Conservation (phyloP, 2,888 invertebrate species). For the Andricus quercusramuli region DNA sequence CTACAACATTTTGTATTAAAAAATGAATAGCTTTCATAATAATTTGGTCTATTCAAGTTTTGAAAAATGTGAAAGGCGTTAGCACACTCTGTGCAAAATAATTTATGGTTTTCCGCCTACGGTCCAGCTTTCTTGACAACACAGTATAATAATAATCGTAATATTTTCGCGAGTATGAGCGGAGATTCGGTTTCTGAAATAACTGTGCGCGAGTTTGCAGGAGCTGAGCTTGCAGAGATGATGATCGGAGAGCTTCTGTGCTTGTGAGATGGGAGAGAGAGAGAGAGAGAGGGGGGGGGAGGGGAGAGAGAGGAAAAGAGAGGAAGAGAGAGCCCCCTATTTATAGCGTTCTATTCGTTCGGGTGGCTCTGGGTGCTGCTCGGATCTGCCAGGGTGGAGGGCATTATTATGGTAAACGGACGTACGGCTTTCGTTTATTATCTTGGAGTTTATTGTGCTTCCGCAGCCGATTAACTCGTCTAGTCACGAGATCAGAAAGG, state of each 20-base stretch:
- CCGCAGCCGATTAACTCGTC: conserved; percentile 75
- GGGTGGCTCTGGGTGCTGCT: conserved; percentile 67
- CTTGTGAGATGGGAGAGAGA: conserved; percentile 41
- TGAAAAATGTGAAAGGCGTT: conserved; percentile 22
- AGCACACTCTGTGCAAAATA: conserved; percentile 18
- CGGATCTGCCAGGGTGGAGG: conserved; percentile 67
- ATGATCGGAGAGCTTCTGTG: conserved; percentile 54
- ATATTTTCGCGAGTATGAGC: conserved; percentile 37
- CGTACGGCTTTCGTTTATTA: conserved; percentile 74
- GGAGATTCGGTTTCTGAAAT: conserved; percentile 65
- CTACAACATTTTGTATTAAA: conserved; percentile 3
- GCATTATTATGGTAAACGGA: conserved; percentile 75
- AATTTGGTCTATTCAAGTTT: conserved; percentile 22
- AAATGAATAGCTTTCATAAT: conserved; percentile 3
- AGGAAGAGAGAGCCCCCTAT: conserved; percentile 59
- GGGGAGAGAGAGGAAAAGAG: conserved; percentile 45
- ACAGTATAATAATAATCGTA: conserved; percentile 38
- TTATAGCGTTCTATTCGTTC: conserved; percentile 75
- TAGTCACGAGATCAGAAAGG: conserved; percentile 66
- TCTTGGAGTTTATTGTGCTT: conserved; percentile 75
- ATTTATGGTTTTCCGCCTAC: conserved; percentile 36
- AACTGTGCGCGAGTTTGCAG: conserved; percentile 65
- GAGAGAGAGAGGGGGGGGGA: conserved; percentile 33
- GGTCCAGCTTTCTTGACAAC: conserved; percentile 27
- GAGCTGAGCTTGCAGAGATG: conserved; percentile 62